Evolutionary conservation across 1,140 invertebrate species (phyloP), one percentile per base, ranked within the genome.

Genomic region (Lepidurus couesii): DNA sequence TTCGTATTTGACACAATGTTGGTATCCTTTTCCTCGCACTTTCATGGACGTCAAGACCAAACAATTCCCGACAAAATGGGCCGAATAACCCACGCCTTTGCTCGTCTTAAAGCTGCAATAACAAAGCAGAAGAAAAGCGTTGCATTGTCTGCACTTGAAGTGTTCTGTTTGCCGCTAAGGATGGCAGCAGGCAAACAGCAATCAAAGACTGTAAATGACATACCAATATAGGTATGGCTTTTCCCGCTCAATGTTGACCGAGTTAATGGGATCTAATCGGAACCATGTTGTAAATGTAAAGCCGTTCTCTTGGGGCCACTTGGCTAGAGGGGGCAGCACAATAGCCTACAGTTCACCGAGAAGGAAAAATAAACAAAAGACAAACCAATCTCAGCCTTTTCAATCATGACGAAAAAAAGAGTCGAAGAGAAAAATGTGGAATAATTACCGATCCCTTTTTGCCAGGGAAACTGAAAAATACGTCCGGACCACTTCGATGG

Each of bases 241-340:
- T 87, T 99, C 96, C 82, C 95, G 89, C 87, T 99, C 97, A 83
- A 98, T 98, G 88, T 97, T 98, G 84, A 98, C 95, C 42, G 96
- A 98, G 87, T 98, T 98, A 84, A 98, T 95, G 82, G 97, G 97
- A 88, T 99, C 98, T 82, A 99, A 89, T 79, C 97, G 89, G 86
- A 99, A 97, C 98, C 98, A 99, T 80, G 97, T 98, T 82, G 95
- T 97, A 86, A 99, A 99, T 75, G 98, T 99, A 90, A 98, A 99
- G 74, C 98, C 98, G 87, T 94, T 98, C 87, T 99, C 97, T 86
- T 98, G 95, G 0, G 98, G 98, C 97, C 97, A 99, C 84, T 93
- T 92, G 44, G 95, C 93, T 82, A 99, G 87, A 16, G 98, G 98
- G 73, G 98, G 97, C 82, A 99, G 87, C 16, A 98, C 94, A 83